Percentiles rank a stretch among this genome's conserved stretches.
Conservation (phyloP, 1,140 invertebrate species). For the fruit fly (Drosophila melanogaster) region Release_6_plus_ISO1_MT NT_033779.5:1207501-1208000, state of each 20-base stretch:
- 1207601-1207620: no score
- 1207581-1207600: no score
- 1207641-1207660: no score
- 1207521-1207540: slow-evolving; percentile 83
- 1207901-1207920: slow-evolving; percentile 80
- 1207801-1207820: slow-evolving; percentile 68
- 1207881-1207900: slow-evolving; percentile 73
- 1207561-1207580: slow-evolving; percentile 26
- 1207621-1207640: no score
- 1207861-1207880: slow-evolving; percentile 65
- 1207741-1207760: slow-evolving; percentile 15
- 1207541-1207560: slow-evolving; percentile 71
- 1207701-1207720: not conserved
- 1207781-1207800: slow-evolving; percentile 29
- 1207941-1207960: not conserved
- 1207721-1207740: not conserved
- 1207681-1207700: no score
- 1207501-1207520: slow-evolving; percentile 81
- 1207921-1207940: slow-evolving; percentile 44
- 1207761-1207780: not conserved
- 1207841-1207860: slow-evolving; percentile 71
- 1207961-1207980: slow-evolving; percentile 64
- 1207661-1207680: no score
- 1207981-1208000: slow-evolving; percentile 83
- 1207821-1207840: slow-evolving; percentile 72